Evolutionary conservation across 2,888 invertebrate genomes (phyloP).

Genomic region (Esperia sulphurella): DNA sequence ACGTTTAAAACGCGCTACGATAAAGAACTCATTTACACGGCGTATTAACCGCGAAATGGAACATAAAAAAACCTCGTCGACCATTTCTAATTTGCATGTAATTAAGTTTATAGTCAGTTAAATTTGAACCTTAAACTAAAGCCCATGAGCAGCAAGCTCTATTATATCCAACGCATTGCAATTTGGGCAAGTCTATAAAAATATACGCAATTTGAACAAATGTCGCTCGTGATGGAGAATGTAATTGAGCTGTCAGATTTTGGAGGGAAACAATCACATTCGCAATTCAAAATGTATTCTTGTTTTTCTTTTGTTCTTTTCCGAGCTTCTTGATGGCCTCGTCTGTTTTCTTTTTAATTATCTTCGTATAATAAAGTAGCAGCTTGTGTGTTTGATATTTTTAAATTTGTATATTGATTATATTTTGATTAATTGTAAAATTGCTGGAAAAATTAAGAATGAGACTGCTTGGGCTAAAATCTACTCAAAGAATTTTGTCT

Average conservation of each 20-base stretch:
- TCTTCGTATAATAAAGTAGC: no score
- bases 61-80: constrained; percentile 54
- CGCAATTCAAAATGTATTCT: constrained; percentile 5
- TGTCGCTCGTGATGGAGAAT: constrained; percentile 58
- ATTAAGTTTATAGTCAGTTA: constrained; percentile 6
- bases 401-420: no score
- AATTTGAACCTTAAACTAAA: constrained; percentile 24
- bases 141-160: constrained; percentile 5
- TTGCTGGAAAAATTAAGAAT: not conserved
- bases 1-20: constrained; percentile 61
- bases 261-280: constrained; percentile 42
- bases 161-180: constrained; percentile 3
- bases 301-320: constrained; percentile 6
- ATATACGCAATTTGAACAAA: constrained; percentile 70
- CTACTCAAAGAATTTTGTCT: not conserved
- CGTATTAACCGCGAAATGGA: constrained; percentile 70
- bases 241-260: constrained; percentile 73
- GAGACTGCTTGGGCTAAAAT: not conserved
- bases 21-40: constrained; percentile 78
- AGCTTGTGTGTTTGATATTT: no score
- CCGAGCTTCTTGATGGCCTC: not conserved
- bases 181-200: constrained; percentile 33
- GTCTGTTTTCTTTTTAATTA: not conserved
- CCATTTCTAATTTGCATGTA: constrained; percentile 24
- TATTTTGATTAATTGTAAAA: no score